Conservation (phyloP, 1,140 invertebrate genomes). For the Anthonomus grandis region DNA sequence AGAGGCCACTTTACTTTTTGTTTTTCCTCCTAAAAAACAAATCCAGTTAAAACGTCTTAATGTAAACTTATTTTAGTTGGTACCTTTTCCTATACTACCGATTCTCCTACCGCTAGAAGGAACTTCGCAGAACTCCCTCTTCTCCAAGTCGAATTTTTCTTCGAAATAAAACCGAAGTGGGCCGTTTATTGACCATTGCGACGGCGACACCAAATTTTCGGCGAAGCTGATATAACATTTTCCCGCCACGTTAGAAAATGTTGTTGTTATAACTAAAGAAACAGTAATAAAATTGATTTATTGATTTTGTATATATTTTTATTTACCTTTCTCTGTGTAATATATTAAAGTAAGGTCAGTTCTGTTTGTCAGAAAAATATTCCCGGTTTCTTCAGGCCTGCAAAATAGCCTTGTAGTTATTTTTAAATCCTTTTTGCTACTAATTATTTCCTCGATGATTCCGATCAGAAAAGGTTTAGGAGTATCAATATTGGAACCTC, state of each 20-base stretch:
- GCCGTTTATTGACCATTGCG: slow-evolving; percentile 24
- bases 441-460: slow-evolving; percentile 36
- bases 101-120: slow-evolving; percentile 58
- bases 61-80: too few species aligned
- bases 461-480: slow-evolving; percentile 69
- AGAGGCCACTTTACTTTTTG: slow-evolving; percentile 61
- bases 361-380: slow-evolving; percentile 37
- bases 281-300: slow-evolving; percentile 10
- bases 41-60: slow-evolving; percentile 59
- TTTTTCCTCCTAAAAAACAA: slow-evolving; percentile 53
- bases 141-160: slow-evolving; percentile 62
- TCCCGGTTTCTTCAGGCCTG: slow-evolving; percentile 73
- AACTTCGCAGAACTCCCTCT: slow-evolving; percentile 61
- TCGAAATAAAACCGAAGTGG: slow-evolving; percentile 69
- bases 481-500: slow-evolving; percentile 71
- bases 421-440: slow-evolving; percentile 54
- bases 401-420: slow-evolving; percentile 70
- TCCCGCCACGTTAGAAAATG: slow-evolving; percentile 28
- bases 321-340: slow-evolving; percentile 67
- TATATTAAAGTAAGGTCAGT: slow-evolving; percentile 72
- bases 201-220: slow-evolving; percentile 17
- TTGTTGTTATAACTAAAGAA: slow-evolving; percentile 25
- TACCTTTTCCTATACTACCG: slow-evolving; percentile 63
- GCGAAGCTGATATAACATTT: slow-evolving; percentile 28
- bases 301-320: background rate